Conservation (phyloP, 2,888 invertebrate genomes). For the Leucophenga maculata region DNA sequence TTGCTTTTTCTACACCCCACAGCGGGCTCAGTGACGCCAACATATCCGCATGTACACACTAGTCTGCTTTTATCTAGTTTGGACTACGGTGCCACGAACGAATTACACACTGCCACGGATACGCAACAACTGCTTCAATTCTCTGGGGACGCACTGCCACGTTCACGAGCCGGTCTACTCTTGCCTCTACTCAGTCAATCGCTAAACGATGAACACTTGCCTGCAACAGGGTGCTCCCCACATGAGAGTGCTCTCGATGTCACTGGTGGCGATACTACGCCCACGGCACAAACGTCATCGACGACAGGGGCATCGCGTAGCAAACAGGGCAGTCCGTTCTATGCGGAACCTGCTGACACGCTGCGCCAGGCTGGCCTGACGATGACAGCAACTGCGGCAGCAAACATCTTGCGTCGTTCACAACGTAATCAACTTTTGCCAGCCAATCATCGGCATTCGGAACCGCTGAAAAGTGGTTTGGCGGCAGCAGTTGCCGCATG, state of each 20-base stretch:
- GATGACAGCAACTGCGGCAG: conserved; percentile 53
- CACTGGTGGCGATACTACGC: conserved; percentile 67
- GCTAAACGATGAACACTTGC: conserved; percentile 54
- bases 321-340: conserved; percentile 88
- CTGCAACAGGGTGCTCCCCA: conserved; percentile 10
- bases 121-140: conserved; percentile 64
- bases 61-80: conserved; percentile 72
- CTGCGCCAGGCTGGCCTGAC: conserved; percentile 74
- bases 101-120: conserved; percentile 44
- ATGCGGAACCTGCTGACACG: conserved; percentile 91
- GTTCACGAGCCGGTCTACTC: conserved; percentile 66
- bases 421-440: conserved; percentile 68
- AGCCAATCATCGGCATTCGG: conserved; percentile 77
- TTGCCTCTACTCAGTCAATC: conserved; percentile 60
- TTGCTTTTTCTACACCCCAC: background rate
- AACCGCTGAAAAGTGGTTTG: conserved; percentile 74
- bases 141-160: conserved; percentile 62
- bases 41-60: conserved; percentile 51
- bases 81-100: conserved; percentile 23
- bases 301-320: conserved; percentile 62
- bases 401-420: conserved; percentile 68
- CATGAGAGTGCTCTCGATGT: background rate
- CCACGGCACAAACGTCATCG: conserved; percentile 59
- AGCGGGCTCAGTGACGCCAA: conserved; percentile 73
- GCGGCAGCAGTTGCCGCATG: conserved; percentile 54